A percentile compares a stretch with the other conserved stretches of the same genome.
phyloP scores from a whole-genome alignment of 2,888 invertebrate species.

The Tenodera sinensis region DNA sequence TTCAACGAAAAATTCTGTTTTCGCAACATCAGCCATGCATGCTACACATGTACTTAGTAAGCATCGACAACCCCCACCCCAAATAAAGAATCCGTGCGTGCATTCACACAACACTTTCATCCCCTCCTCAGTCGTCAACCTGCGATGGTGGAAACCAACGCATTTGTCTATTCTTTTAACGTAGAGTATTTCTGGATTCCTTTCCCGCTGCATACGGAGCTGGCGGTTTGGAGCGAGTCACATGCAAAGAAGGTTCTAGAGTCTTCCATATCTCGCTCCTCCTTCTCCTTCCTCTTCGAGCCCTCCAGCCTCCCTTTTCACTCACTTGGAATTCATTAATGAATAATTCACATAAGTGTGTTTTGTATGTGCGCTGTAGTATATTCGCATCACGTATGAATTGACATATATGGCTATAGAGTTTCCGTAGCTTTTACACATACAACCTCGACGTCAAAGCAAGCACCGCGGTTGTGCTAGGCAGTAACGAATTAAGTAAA shows the following conservation, averaged over 20 bases:
- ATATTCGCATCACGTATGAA: neutral
- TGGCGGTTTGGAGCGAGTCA: neutral
- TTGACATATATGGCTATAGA: slow-evolving; percentile 1
- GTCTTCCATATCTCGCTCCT: neutral
- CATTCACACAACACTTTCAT: neutral
- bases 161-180: slow-evolving; percentile 15
- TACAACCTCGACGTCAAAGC: neutral
- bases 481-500: neutral
- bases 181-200: slow-evolving; percentile 2
- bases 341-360: slow-evolving; percentile 19
- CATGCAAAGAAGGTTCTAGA: slow-evolving; percentile 6
- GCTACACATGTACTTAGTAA: neutral
- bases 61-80: neutral
- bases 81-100: neutral
- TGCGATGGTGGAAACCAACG: neutral
- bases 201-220: neutral
- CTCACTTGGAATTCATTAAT: slow-evolving; percentile 21
- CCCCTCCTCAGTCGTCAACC: neutral
- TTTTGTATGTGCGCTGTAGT: neutral
- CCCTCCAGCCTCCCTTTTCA: neutral
- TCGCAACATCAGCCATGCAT: neutral
- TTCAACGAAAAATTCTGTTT: neutral
- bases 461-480: neutral
- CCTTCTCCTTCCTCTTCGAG: neutral
- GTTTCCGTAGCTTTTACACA: neutral